Conservation (phyloP, 2,113 vertebrate genomes). For the Ariopsis seemanni region DNA sequence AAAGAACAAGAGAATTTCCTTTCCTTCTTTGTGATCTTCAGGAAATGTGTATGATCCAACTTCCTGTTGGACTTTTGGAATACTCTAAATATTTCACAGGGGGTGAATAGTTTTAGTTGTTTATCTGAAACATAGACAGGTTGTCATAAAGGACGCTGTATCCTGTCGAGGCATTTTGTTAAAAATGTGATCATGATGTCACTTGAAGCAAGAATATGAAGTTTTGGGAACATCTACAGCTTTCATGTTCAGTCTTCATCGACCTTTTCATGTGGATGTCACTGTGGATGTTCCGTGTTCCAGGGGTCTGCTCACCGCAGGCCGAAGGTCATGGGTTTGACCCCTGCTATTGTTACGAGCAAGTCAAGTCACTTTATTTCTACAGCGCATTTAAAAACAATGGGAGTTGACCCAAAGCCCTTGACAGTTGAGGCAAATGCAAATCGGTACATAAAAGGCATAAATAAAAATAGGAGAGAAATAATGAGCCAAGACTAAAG, state of each 20-base stretch:
- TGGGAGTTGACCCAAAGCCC: no score
- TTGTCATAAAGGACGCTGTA: background rate
- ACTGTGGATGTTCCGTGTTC: background rate
- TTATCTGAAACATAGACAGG: background rate
- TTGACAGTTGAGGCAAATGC: no score
- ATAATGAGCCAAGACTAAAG: no score
- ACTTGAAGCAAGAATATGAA: background rate
- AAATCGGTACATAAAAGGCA: no score
- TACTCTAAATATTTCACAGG: background rate
- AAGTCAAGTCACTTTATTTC: no score
- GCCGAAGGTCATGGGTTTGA: background rate
- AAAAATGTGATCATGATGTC: background rate
- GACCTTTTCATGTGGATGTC: background rate
- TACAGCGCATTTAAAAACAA: no score
- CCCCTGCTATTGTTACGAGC: background rate
- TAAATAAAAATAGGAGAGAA: no score
- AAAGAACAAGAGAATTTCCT: background rate
- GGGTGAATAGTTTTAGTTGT: background rate
- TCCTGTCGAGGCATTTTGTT: background rate
- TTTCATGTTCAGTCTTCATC: background rate
- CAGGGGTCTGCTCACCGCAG: background rate
- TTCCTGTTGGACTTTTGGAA: background rate
- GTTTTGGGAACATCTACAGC: background rate
- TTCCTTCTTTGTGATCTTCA: background rate
- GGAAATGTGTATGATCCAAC: background rate